These are phyloP conservation scores for Alaudala cheleensis DNA, from an alignment of 2,113 vertebrate genomes.

Conservation along the genomic window DNA sequence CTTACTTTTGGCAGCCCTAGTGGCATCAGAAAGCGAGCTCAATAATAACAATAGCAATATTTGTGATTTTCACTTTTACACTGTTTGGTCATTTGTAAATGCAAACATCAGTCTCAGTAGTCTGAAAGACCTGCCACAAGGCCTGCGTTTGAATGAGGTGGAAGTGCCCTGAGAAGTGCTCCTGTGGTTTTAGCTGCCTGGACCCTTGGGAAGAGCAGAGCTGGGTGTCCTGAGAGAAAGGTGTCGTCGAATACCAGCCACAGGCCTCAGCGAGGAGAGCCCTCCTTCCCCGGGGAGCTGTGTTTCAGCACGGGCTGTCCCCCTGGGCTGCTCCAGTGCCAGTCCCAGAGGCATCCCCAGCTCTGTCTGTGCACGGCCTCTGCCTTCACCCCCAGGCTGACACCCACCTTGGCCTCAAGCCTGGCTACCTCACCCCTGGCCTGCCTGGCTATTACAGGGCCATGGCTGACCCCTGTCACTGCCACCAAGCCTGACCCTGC, in stretches of 20 bases:
- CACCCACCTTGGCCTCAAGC: neutral
- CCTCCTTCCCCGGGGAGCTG: neutral
- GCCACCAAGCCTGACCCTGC: neutral
- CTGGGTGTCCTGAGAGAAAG: neutral
- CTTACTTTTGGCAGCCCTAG: neutral
- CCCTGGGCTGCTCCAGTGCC: neutral
- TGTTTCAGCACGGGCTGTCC: rapidly evolving
- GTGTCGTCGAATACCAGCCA: rapidly evolving
- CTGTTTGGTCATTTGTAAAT: neutral
- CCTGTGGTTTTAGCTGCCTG: rapidly evolving
- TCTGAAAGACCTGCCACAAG: neutral
- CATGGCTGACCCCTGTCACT: rapidly evolving
- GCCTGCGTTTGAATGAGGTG: neutral
- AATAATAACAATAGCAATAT: neutral
- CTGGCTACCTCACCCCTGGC: neutral
- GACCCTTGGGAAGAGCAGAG: neutral
- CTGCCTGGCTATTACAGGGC: rapidly evolving
- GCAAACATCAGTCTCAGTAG: neutral
- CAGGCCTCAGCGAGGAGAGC: neutral
- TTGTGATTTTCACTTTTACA: neutral
- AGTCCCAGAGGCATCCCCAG: neutral
- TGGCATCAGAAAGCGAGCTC: neutral
- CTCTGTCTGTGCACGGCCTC: neutral
- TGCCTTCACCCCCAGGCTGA: rapidly evolving
- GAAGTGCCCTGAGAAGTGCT: neutral